Base-by-base conservation (phyloP, 92 coral and sea anemone species). In the Pocillopora grandis region DNA sequence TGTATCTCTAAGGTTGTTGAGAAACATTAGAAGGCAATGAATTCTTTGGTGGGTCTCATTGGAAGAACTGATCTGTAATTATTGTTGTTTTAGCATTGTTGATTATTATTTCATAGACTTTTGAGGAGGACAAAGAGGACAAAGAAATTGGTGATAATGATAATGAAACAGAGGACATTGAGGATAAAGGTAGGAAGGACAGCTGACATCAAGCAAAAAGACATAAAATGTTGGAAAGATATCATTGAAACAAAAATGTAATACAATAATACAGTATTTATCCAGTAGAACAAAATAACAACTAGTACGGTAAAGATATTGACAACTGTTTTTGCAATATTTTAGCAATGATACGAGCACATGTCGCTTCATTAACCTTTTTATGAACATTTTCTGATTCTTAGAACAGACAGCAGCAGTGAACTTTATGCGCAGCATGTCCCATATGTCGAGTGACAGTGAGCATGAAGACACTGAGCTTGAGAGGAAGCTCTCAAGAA, bases 401-500 rank as follows among this genome's bases (percentile, higher is more conserved):
- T 70, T 62, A 94, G 98, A 92, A 60, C 61, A 93, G 16, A 63
- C 80, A 16, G 95, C 95, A 31, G 95, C 98, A 35, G 78, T 86
- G 13, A 83, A 87, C 63, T 94, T 87, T 71, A 83, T 92, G 92
- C 89, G 98, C 35, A 91, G 93, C 77, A 77, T 90, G 75, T 93
- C 96, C 42, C 75, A 33, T 56, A 78, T 90, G 80, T 94, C 98
- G 57, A 87, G 89, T 79, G 98, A 87, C 36, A 90, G 94, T 76
- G 95, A 94, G n/a, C 92, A 82, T 48, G 95, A 85, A 79, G 78
- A 83, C 1, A 75, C 90, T 15, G 90, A 73, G n/a, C 62, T 94
- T 48, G 91, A 94, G 83, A 75, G 98, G 66, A 85, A 89, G 82
- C 71, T 94, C 10, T 94, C 98, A 11, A 49, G 42, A 16, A 85